Conservation (phyloP, 2,888 invertebrate species). For the Strigamia crassipes region DNA sequence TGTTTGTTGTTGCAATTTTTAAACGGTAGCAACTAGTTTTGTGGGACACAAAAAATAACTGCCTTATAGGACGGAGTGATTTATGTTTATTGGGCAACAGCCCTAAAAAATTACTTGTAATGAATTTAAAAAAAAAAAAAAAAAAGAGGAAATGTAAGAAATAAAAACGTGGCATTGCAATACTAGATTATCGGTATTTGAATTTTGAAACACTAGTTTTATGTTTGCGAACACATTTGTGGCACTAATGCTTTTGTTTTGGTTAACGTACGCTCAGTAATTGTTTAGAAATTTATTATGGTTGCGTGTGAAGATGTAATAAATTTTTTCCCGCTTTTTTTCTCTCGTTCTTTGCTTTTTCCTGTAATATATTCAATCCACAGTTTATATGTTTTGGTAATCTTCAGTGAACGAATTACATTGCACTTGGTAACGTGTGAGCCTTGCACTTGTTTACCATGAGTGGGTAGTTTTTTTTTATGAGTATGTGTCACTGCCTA, state of each 20-base stretch:
- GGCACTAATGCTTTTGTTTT: background rate
- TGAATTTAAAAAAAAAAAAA: background rate
- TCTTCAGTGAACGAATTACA: slow-evolving; percentile 38
- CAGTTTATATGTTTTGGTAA: slow-evolving; percentile 42
- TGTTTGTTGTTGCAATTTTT: slow-evolving; percentile 37
- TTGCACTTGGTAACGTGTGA: slow-evolving; percentile 29
- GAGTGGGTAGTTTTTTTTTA: slow-evolving; percentile 32
- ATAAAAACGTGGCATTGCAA: no score
- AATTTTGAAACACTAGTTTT: background rate
- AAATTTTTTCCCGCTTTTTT: background rate
- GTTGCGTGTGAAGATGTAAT: background rate
- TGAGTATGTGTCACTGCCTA: slow-evolving; percentile 22
- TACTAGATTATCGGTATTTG: no score
- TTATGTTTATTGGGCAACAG: background rate
- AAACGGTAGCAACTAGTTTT: slow-evolving; percentile 37
- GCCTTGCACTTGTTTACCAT: slow-evolving; percentile 44
- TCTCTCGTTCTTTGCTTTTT: background rate
- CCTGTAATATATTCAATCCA: slow-evolving; percentile 26
- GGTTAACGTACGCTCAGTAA: background rate
- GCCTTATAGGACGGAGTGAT: background rate
- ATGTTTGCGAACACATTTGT: background rate
- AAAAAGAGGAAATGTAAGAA: background rate
- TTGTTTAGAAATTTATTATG: background rate
- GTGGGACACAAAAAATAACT: slow-evolving; percentile 27
- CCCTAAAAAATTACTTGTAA: background rate